These are phyloP conservation scores for Chamaetylas fuelleborni DNA, from an alignment of 2,113 vertebrate genomes.

Conservation along the genomic window DNA sequence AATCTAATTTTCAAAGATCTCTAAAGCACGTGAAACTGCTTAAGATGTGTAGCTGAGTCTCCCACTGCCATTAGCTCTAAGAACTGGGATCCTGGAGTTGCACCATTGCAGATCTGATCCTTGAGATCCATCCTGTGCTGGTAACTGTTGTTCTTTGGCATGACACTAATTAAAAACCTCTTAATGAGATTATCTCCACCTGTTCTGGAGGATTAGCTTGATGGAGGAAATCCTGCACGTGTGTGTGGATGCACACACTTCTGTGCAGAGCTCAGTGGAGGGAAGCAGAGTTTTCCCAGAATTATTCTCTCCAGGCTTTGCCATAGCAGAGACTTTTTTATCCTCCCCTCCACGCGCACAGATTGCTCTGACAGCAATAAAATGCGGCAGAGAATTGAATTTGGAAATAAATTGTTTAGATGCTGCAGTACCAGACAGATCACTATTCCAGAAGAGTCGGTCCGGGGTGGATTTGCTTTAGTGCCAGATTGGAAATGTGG, in stretches of 20 bases:
- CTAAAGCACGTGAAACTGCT: not conserved
- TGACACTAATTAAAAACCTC: slow-evolving; percentile 9
- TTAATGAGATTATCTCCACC: slow-evolving; percentile 20
- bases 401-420: not conserved
- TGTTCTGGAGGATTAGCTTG: slow-evolving; percentile 11
- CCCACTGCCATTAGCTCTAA: not conserved
- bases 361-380: slow-evolving; percentile 30
- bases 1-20: slow-evolving; percentile 24
- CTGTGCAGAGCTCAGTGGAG: not conserved
- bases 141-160: not conserved
- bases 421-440: not conserved
- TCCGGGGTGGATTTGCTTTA: not conserved
- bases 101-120: not conserved
- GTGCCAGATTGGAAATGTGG: not conserved
- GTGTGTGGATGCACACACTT: not conserved
- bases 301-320: not conserved
- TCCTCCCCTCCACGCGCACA: not conserved
- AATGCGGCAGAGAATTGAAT: slow-evolving; percentile 3
- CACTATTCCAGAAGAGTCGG: not conserved
- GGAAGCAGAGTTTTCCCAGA: not conserved
- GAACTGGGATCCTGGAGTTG: not conserved
- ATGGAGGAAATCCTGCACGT: not conserved
- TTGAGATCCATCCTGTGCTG: not conserved
- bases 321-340: not conserved
- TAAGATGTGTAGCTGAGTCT: not conserved